These are phyloP conservation scores for Pinna nobilis DNA, from an alignment of 1,140 invertebrate genomes.

Conservation along the genomic window DNA sequence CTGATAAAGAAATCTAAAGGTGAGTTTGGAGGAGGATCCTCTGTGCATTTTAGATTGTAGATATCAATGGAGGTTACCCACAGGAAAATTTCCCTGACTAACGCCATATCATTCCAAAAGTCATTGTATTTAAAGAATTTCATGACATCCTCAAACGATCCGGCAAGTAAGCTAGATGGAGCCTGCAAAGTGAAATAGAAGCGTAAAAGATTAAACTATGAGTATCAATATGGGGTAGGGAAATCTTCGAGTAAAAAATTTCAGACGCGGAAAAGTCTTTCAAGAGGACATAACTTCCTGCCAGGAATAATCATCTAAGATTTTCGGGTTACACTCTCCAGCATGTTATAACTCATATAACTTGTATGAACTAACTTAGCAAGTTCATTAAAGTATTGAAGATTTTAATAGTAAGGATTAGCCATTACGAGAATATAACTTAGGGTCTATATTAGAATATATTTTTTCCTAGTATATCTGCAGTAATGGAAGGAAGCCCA, in stretches of 20 bases:
- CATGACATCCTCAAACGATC: conserved; percentile 22
- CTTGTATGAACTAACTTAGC: too few species aligned
- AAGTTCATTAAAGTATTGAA: too few species aligned
- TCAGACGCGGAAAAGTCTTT: background rate
- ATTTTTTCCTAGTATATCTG: too few species aligned
- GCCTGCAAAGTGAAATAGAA: too few species aligned
- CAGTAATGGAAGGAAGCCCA: too few species aligned
- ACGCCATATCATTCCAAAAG: conserved; percentile 24
- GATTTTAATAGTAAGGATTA: too few species aligned
- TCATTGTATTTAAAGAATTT: conserved; percentile 7
- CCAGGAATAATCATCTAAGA: too few species aligned
- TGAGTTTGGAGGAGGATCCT: conserved; percentile 18
- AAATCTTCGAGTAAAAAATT: background rate
- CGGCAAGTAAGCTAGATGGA: conserved; percentile 6
- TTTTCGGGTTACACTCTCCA: too few species aligned
- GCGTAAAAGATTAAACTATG: background rate
- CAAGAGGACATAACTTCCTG: background rate
- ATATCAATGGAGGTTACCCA: conserved; percentile 21
- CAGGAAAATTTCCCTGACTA: conserved; percentile 16
- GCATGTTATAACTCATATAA: too few species aligned
- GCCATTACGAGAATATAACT: too few species aligned
- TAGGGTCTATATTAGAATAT: too few species aligned
- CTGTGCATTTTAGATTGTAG: conserved; percentile 12
- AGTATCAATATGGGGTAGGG: background rate
- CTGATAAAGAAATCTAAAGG: conserved; percentile 28